Evolutionary conservation across 2,797 vertebrate genomes (phyloP).

Genomic region (Bovichtus variegatus): DNA sequence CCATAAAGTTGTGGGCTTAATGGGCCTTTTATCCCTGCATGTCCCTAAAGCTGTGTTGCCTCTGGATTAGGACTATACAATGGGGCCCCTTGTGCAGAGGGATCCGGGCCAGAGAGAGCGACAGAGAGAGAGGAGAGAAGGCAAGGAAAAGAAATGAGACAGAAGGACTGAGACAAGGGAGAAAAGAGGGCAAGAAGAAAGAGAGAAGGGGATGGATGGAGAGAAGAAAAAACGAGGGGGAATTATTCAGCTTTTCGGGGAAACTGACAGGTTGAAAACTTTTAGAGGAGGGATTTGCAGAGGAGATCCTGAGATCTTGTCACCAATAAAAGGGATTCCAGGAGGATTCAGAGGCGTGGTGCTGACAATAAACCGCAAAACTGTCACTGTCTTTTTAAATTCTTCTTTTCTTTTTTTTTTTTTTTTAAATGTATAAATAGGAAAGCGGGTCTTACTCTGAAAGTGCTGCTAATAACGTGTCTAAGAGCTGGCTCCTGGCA

Average conservation of each 20-base stretch:
- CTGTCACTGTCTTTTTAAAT: slow-evolving; percentile 82
- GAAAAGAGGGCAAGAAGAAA: slow-evolving; percentile 69
- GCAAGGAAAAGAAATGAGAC: slow-evolving; percentile 75
- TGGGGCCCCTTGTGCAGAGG: slow-evolving; percentile 95
- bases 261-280: slow-evolving; percentile 85
- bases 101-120: slow-evolving; percentile 88
- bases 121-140: slow-evolving; percentile 60
- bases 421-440: slow-evolving; percentile 52
- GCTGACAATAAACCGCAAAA: slow-evolving; percentile 72
- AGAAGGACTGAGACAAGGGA: slow-evolving; percentile 73
- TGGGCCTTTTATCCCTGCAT: slow-evolving; percentile 98
- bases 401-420: no score
- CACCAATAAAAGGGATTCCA: slow-evolving; percentile 83
- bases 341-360: slow-evolving; percentile 76
- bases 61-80: slow-evolving; percentile 98
- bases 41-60: slow-evolving; percentile 97
- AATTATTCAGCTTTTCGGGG: slow-evolving; percentile 83
- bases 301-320: slow-evolving; percentile 83
- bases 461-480: slow-evolving; percentile 93
- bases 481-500: slow-evolving; percentile 95
- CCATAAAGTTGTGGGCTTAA: slow-evolving; percentile 97
- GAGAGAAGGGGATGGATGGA: slow-evolving; percentile 65
- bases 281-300: slow-evolving; percentile 83
- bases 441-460: slow-evolving; percentile 85
- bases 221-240: slow-evolving; percentile 46